Evolutionary conservation across 2,113 vertebrate genomes (phyloP), one percentile per base, ranked within the genome.

Genomic region (Silurus meridionalis): DNA sequence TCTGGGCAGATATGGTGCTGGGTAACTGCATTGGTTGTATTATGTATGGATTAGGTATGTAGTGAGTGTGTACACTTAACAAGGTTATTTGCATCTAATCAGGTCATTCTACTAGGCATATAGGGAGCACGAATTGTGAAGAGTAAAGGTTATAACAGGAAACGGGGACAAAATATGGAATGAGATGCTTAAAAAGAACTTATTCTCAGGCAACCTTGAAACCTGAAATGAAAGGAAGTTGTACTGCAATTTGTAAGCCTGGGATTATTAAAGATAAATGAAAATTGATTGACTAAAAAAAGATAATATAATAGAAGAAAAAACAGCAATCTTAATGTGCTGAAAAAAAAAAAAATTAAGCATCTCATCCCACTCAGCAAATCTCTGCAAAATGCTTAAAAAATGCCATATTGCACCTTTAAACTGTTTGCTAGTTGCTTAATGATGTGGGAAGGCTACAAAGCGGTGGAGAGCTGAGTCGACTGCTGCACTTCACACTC

Each of bases 401-500:
- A 53, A 78, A 78, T 57, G 5, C 46, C 57, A 13, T 17, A 80
- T 61, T 61, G 78, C 57, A 21, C 57, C 78, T 80, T 80, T 80
- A 80, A 80, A 80, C 19, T 80, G 78, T 80, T 80, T 80, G 25
- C 78, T 57, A 21, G 58, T 58, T 61, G 57, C 57, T 80, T 80
- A 80, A 80, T 80, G 78, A 61, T 11, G 57, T 48, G 28, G 57
- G 58, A 79, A 79, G 55, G 77, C 28, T 79, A 61, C 78, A 80
- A 80, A 80, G 78, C 57, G 61, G 57, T 13, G 78, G 57, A 80
- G 78, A 61, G 57, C 78, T 80, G 78, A 80, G 57, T 80, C 57
- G 57, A 61, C 57, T 80, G 78, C 78, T 80, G 79, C 79, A 63
- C 61, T 66, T 64, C 61, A 55, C 67, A 72, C 53, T 10, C 69